A percentile compares a stretch with the other conserved stretches of the same genome.
Evolutionary conservation across 2,888 invertebrate genomes (phyloP).

Genomic region (Papilio elwesi): DNA sequence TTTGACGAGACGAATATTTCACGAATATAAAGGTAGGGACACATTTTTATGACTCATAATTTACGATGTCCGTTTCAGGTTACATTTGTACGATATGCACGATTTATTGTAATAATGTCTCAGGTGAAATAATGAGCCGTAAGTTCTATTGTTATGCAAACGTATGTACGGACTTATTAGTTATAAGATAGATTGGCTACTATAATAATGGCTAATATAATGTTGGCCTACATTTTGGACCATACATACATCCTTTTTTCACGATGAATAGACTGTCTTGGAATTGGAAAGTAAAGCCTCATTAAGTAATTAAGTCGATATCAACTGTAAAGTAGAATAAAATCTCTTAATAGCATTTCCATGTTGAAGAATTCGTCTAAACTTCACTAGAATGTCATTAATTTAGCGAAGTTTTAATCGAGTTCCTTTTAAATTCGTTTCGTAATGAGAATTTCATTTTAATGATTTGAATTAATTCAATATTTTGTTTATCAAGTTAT

Average conservation of each 20-base stretch:
- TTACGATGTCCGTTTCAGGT: conserved; percentile 3
- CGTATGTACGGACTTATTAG: no score
- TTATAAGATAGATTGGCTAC: no score
- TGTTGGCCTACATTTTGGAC: no score
- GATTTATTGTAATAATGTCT: not conserved
- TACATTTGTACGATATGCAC: not conserved
- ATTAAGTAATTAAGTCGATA: not conserved
- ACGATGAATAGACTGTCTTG: not conserved
- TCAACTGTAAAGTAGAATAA: not conserved
- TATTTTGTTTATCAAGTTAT: not conserved
- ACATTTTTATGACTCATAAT: conserved; percentile 20
- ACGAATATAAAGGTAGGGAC: conserved; percentile 12
- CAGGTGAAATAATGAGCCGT: not conserved
- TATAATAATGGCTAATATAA: no score
- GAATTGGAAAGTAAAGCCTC: not conserved
- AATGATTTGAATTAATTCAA: conserved; percentile 1
- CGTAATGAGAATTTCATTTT: conserved; percentile 7
- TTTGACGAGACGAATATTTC: conserved; percentile 20
- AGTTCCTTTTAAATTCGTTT: conserved; percentile 3
- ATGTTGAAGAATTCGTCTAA: conserved; percentile 4
- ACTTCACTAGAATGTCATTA: conserved; percentile 3
- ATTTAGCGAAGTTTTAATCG: conserved; percentile 6
- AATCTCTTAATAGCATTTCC: conserved; percentile 13
- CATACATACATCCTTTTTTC: not conserved
- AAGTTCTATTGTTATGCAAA: not conserved